A percentile compares a stretch with the other conserved stretches of the same genome.
Evolutionary conservation across 1,140 invertebrate species (phyloP).

Genomic region (Apolygus lucorum): DNA sequence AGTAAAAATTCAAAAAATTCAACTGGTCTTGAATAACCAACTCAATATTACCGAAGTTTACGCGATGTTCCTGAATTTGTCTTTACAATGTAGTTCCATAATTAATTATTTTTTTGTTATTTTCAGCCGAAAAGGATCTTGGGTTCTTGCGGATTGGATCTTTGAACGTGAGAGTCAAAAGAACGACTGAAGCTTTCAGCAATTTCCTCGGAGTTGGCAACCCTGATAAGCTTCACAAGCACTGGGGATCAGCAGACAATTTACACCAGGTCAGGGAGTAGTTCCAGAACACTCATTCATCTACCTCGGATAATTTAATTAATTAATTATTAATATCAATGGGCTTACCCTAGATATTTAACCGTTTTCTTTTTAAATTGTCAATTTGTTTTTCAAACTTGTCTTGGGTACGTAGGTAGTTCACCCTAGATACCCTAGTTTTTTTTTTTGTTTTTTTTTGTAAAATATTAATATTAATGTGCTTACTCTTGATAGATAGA

Average conservation of each 20-base stretch:
- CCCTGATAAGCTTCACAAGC: slow-evolving; percentile 59
- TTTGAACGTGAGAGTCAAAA: slow-evolving; percentile 81
- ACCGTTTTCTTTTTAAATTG: too few species aligned
- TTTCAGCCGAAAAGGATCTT: slow-evolving; percentile 75
- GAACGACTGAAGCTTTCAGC: slow-evolving; percentile 81
- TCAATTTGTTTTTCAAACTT: background rate
- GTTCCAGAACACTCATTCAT: background rate
- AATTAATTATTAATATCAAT: too few species aligned
- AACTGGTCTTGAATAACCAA: too few species aligned
- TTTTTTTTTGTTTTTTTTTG: too few species aligned
- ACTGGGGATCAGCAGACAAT: slow-evolving; percentile 80
- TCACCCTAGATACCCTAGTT: too few species aligned
- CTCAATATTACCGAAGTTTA: too few species aligned
- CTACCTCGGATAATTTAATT: background rate
- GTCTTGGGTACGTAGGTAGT: background rate
- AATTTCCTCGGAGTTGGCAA: slow-evolving; percentile 69
- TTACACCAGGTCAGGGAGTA: slow-evolving; percentile 60
- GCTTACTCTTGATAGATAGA: too few species aligned
- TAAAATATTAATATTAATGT: too few species aligned
- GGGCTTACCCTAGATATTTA: too few species aligned
- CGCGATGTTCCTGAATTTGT: background rate
- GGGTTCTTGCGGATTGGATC: slow-evolving; percentile 84
- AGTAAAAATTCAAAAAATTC: too few species aligned
- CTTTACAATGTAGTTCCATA: background rate
- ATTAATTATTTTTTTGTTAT: slow-evolving; percentile 32